Conservation (phyloP, 2,888 invertebrate species). For the Cheilosia vulpina region DNA sequence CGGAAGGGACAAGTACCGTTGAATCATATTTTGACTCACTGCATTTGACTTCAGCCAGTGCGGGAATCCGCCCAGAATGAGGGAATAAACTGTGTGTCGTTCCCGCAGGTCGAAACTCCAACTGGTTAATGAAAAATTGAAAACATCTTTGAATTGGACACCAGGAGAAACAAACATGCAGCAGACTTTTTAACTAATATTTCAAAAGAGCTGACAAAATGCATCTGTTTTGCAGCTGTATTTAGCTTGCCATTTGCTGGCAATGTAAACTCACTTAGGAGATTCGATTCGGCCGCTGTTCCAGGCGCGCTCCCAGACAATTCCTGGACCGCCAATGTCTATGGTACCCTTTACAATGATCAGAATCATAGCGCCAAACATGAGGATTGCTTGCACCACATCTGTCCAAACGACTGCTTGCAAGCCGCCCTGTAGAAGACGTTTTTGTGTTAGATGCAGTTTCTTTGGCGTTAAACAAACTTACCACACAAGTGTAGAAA, state of each 20-base stretch:
- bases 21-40: conserved; percentile 92
- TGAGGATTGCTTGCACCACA: conserved; percentile 88
- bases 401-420: conserved; percentile 90
- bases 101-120: conserved; percentile 88
- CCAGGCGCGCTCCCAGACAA: conserved; percentile 86
- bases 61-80: conserved; percentile 88
- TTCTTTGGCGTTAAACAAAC: conserved; percentile 77
- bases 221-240: no score
- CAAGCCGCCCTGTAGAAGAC: conserved; percentile 85
- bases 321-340: conserved; percentile 86
- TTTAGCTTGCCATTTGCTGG: no score
- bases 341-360: conserved; percentile 87
- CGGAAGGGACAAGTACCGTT: conserved; percentile 89
- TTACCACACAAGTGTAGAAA: conserved; percentile 91
- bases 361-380: conserved; percentile 88
- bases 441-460: neutral
- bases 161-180: neutral
- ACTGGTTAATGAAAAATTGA: conserved; percentile 82
- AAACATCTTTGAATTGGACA: no score
- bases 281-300: conserved; percentile 86
- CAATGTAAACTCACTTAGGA: conserved; percentile 84
- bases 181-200: no score
- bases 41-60: conserved; percentile 90
- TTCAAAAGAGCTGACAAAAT: no score
- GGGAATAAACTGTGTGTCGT: conserved; percentile 89